These are phyloP conservation scores for Zaprionus capensis DNA, from an alignment of 1,140 invertebrate genomes.

Conservation along the genomic window DNA sequence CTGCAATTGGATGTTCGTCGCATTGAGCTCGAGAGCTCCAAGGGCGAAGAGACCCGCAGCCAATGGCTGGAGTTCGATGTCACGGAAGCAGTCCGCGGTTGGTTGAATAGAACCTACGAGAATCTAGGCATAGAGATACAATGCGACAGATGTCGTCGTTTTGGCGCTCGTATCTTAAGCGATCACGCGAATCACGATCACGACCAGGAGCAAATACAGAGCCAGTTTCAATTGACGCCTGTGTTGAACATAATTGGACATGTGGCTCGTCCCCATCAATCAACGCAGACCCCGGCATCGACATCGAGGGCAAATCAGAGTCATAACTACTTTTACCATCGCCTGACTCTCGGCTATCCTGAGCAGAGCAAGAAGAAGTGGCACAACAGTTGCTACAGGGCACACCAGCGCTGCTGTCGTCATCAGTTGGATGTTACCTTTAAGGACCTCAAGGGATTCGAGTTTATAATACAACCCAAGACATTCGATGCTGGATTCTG, in stretches of 20 bases:
- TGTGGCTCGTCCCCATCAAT: conserved; percentile 13
- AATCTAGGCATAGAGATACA: conserved; percentile 86
- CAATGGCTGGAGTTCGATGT: conserved; percentile 87
- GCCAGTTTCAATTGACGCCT: conserved; percentile 67
- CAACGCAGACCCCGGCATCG: background rate
- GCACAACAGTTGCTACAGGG: conserved; percentile 85
- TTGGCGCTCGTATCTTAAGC: conserved; percentile 73
- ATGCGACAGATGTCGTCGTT: conserved; percentile 83
- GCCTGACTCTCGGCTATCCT: conserved; percentile 19
- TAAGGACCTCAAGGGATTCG: conserved; percentile 88
- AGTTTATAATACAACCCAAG: conserved; percentile 89
- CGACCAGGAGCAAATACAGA: background rate
- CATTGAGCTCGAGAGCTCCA: conserved; percentile 54
- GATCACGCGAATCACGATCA: conserved; percentile 29
- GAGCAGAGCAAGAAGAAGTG: conserved; percentile 79
- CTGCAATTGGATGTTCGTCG: conserved; percentile 50
- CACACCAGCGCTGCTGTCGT: conserved; percentile 87
- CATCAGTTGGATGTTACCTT: conserved; percentile 88
- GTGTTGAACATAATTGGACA: conserved; percentile 85
- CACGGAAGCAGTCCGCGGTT: conserved; percentile 85
- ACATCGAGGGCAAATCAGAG: conserved; percentile 15
- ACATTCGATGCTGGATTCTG: conserved; percentile 90
- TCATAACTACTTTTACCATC: conserved; percentile 43
- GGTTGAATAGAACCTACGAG: conserved; percentile 82
- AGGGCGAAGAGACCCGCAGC: conserved; percentile 59